Evolutionary conservation across 2,888 invertebrate genomes (phyloP), one percentile per base, ranked within the genome.

Genomic region (Lochmaea capreae): DNA sequence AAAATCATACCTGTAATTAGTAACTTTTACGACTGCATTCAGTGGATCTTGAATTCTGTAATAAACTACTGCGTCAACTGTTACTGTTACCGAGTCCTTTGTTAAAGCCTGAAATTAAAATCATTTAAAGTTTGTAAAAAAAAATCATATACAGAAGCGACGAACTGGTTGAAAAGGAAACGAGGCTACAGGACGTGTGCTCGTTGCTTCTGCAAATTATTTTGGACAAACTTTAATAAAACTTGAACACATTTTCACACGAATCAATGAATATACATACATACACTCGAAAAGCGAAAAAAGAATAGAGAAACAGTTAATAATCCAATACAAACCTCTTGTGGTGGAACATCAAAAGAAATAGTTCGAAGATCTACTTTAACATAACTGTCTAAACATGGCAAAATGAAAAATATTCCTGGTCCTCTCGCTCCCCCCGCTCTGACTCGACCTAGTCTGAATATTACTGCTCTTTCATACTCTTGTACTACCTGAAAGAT

Each of bases 281-380:
- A 46, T 14, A 12, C 54, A 16, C 16, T 18, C 3, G 18, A 18
- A 16, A 16, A 16, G 18, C n/a, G 4, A 54, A 16, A n/a, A 16
- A n/a, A n/a, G n/a, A 54, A 9, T 0, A 54, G 16, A 16, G 10
- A 16, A 16, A 14, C 49, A 14, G n/a, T 49, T 12, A 49, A 6
- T 16, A 16, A 54, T 54, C n/a, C 5, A n/a, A 11, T 61, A 79
- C 77, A 85, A 86, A 97, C 96, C 90, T 98, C 97, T 89, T 98
- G 98, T 0, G 97, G 97, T 61, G 98, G 97, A 0, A 98, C 97
- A 88, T 98, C 97, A 85, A 98, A 98, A 0, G 97, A 96, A 0
- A 98, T 95, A 0, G 97, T 97, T 77, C 98, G 91, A 72, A 98
- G 89, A 87, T 98, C 98, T 58, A 98, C 96, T 87, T 95, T 97